A percentile compares a stretch with the other conserved stretches of the same genome.
These are phyloP conservation scores for Oreochromis mossambicus DNA, from an alignment of 2,797 vertebrate species.

Conservation along the genomic window DNA sequence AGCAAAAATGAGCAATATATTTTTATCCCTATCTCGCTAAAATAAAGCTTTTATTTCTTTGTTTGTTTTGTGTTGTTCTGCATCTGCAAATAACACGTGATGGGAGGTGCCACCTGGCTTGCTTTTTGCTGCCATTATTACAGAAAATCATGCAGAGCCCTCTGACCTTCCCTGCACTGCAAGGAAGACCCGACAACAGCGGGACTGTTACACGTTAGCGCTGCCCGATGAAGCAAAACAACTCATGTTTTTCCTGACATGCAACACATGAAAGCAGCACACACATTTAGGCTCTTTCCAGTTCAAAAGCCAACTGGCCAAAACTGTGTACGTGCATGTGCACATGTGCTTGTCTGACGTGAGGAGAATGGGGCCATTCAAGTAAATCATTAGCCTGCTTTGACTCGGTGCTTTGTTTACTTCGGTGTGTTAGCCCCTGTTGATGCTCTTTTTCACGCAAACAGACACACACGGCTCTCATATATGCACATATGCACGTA, in stretches of 20 bases:
- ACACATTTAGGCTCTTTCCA: neutral
- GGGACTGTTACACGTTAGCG: neutral
- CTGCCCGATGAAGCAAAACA: neutral
- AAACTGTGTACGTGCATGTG: slow-evolving; percentile 10
- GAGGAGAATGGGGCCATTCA: slow-evolving; percentile 46
- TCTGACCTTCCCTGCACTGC: slow-evolving; percentile 23
- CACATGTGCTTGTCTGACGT: slow-evolving; percentile 1
- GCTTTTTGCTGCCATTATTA: neutral
- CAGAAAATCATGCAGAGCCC: slow-evolving; percentile 1
- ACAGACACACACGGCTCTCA: neutral
- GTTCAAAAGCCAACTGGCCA: neutral
- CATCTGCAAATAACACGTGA: neutral
- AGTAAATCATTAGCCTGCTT: slow-evolving; percentile 72
- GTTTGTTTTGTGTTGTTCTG: neutral
- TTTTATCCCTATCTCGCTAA: neutral
- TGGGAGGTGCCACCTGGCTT: neutral
- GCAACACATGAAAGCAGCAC: neutral
- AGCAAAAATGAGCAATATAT: neutral
- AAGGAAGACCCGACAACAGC: slow-evolving; percentile 30
- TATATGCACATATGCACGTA: neutral
- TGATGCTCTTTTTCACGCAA: slow-evolving; percentile 4
- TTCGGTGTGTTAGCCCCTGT: slow-evolving; percentile 40
- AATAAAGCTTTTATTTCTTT: neutral
- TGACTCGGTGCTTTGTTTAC: slow-evolving; percentile 67
- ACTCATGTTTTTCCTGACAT: neutral